These are phyloP conservation scores for Sapayoa aenigma DNA, from an alignment of 2,113 vertebrate species.

Conservation along the genomic window DNA sequence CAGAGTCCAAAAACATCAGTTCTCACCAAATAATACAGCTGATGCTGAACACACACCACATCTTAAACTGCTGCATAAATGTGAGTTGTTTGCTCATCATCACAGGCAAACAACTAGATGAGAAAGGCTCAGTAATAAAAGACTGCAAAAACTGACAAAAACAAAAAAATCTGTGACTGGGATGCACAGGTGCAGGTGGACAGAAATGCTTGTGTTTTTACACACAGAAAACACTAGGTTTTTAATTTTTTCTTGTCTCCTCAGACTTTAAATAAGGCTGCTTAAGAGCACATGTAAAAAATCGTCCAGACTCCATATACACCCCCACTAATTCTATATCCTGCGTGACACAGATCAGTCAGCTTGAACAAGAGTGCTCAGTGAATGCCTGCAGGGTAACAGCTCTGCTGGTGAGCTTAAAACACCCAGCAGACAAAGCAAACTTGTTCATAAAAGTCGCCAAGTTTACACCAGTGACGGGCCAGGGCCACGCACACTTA, in stretches of 20 bases:
- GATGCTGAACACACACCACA: not conserved
- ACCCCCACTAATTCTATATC: not conserved
- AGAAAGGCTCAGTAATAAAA: not conserved
- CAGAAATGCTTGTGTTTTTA: not conserved
- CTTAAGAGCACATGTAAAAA: not conserved
- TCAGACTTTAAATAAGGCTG: not conserved
- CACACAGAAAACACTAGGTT: not conserved
- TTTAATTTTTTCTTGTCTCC: not conserved
- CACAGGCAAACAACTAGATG: not conserved
- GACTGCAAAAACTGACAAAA: not conserved
- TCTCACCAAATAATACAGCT: not conserved
- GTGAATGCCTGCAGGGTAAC: not conserved
- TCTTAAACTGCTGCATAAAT: not conserved
- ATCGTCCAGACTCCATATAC: not conserved
- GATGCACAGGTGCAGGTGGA: not conserved
- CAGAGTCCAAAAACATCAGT: not conserved
- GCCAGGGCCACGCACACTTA: not conserved
- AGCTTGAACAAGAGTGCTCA: not conserved
- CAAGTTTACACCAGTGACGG: too few relatives aligned
- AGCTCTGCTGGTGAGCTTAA: not conserved
- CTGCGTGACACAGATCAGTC: not conserved
- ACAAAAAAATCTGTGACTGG: not conserved
- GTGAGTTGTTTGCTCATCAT: not conserved
- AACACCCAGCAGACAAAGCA: not conserved
- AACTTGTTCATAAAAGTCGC: not conserved